These are phyloP conservation scores for Synanceia verrucosa DNA, from an alignment of 2,797 vertebrate species.

Conservation along the genomic window DNA sequence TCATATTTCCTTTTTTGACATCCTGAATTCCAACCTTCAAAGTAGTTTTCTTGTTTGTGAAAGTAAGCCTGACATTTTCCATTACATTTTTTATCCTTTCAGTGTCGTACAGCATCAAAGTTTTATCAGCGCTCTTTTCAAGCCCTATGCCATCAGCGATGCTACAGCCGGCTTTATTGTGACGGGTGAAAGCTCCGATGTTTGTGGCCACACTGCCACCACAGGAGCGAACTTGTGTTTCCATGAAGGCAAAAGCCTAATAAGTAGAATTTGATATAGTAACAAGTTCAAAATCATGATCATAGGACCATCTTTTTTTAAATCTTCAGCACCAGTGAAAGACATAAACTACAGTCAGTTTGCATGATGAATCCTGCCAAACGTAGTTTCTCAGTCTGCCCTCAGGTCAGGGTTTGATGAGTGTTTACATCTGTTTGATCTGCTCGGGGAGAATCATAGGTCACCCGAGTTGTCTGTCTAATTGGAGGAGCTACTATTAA, in stretches of 20 bases:
- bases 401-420: not conserved
- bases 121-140: not conserved
- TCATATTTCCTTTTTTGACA: constrained; percentile 1
- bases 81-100: not conserved
- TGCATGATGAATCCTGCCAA: not conserved
- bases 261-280: not conserved
- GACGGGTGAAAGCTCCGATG: not conserved
- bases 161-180: constrained; percentile 4
- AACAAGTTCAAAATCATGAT: not conserved
- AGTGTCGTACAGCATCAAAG: not conserved
- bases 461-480: constrained; percentile 13
- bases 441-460: not conserved
- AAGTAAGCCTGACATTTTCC: not conserved
- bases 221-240: not conserved
- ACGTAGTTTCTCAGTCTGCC: not conserved
- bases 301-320: not conserved
- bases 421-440: constrained; percentile 8
- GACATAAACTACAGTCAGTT: not conserved
- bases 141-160: not conserved
- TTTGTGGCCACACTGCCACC: not conserved
- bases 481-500: constrained; percentile 30
- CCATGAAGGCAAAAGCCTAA: not conserved
- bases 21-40: not conserved
- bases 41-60: constrained; percentile 7
- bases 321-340: not conserved